A percentile compares a stretch with the other conserved stretches of the same genome.
Evolutionary conservation across 2,797 vertebrate species (phyloP).

Genomic region (Sciaenops ocellatus): DNA sequence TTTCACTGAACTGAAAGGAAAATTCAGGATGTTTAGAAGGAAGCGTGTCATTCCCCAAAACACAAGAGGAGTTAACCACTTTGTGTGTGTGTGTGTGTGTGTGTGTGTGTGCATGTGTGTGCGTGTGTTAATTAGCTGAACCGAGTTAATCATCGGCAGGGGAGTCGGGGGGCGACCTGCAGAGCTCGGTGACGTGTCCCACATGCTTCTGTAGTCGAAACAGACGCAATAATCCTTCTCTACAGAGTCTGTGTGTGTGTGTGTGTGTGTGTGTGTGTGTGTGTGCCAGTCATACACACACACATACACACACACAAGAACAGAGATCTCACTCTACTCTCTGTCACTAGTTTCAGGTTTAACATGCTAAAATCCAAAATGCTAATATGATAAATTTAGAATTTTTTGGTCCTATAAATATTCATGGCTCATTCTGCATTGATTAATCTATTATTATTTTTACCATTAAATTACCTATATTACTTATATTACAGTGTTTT

Average conservation of each 20-base stretch:
- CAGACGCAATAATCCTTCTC: constrained; percentile 61
- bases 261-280: constrained; percentile 13
- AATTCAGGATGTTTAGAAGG: constrained; percentile 44
- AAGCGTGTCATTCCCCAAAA: constrained; percentile 14
- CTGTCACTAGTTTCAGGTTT: neutral
- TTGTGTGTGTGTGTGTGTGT: constrained; percentile 20
- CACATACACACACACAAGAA: neutral
- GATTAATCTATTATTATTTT: neutral
- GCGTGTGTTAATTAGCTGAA: constrained; percentile 70
- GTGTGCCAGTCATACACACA: neutral
- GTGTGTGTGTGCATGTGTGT: constrained; percentile 35
- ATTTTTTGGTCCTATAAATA: neutral
- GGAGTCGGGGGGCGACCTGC: constrained; percentile 42
- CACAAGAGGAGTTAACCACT: neutral
- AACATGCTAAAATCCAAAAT: neutral
- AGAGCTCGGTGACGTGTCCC: constrained; percentile 45
- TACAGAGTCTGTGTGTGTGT: too few relatives aligned
- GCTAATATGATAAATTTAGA: neutral
- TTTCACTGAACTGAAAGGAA: constrained; percentile 40
- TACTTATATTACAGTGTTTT: neutral
- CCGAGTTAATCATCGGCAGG: constrained; percentile 75
- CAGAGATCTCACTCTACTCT: neutral
- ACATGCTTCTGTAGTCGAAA: constrained; percentile 49
- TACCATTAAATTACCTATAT: neutral
- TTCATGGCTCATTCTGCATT: neutral